Percentiles rank a stretch among this genome's conserved stretches.
Evolutionary conservation across 2,888 invertebrate species (phyloP).

Genomic region (Drosophila aldrichi): DNA sequence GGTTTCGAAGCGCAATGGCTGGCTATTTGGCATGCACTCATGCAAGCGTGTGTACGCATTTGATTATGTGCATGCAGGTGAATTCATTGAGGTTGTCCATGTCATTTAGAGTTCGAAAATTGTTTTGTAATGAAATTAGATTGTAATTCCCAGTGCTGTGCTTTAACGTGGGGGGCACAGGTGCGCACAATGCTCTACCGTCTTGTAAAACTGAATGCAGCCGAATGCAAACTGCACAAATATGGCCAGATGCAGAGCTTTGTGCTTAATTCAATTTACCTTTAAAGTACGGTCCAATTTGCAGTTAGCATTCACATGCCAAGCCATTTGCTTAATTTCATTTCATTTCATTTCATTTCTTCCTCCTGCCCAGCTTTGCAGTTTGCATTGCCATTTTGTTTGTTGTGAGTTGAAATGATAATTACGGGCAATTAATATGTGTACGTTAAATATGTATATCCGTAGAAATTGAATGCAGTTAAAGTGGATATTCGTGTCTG

Average conservation of each 20-base stretch:
- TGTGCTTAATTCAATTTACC: constrained; percentile 39
- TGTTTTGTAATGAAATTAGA: constrained; percentile 77
- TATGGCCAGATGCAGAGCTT: background rate
- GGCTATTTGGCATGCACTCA: constrained; percentile 41
- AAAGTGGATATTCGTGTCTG: no score
- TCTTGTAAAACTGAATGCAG: background rate
- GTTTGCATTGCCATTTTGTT: background rate
- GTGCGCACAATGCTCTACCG: constrained; percentile 13
- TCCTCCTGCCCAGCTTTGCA: background rate
- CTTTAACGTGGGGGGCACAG: constrained; percentile 31
- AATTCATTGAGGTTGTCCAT: constrained; percentile 23
- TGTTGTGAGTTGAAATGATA: constrained; percentile 5
- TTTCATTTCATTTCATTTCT: constrained; percentile 23
- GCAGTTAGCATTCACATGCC: constrained; percentile 19
- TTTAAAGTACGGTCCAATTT: constrained; percentile 11
- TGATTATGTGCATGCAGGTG: background rate
- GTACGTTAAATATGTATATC: background rate
- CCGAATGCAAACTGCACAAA: constrained; percentile 24
- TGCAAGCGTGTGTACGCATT: background rate
- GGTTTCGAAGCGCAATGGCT: constrained; percentile 51
- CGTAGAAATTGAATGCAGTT: background rate
- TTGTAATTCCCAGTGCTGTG: constrained; percentile 66
- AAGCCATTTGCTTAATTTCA: constrained; percentile 24
- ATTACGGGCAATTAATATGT: constrained; percentile 24
- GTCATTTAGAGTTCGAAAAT: constrained; percentile 67